Evolutionary conservation across 2,797 vertebrate species (phyloP), one percentile per base, ranked within the genome.

Genomic region (Phalanger gymnotis): DNA sequence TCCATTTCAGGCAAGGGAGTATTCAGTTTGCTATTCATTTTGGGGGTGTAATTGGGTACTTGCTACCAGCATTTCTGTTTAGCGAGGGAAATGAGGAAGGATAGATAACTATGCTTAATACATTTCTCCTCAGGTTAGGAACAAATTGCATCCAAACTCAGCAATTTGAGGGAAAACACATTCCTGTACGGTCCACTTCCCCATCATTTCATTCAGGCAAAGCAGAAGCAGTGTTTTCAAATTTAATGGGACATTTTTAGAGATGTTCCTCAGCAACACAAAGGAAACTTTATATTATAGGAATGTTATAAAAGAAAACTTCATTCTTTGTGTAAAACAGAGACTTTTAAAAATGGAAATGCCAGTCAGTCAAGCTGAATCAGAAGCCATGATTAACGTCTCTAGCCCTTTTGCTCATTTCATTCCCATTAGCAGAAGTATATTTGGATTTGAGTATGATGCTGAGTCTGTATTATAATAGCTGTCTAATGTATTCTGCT

Each of bases 311-410:
- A 93, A 97, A 97, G 14, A 96, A 94, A 94, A 90, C 3, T n/a
- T 52, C 90, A 92, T 91, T 95, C 92, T 40, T 90, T 56, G 81
- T 56, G 9, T 91, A 96, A 96, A 7, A 51, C 3, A 47, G 90
- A 54, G 90, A 54, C 47, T 90, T 94, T 61, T 93, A 0, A 95
- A 95, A 97, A 89, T 16, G 53, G 92, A 95, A 94, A 97, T 40
- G n/a, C 52, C 66, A 94, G 66, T 81, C 91, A 92, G 28, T 61
- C 96, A 94, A 14, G 90, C 95, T 96, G 92, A 97, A 96, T 61
- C 94, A 94, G 91, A 96, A 96, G 40, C 61, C 92, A 61, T 90
- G 90, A 96, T 96, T 96, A 97, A 97, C 96, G 93, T 94, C 34
- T 96, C 73, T 55, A 95, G 54, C 94, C 58, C 92, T 95, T 94